Conservation (phyloP, 2,888 invertebrate genomes). For the Diogma glabrata region DNA sequence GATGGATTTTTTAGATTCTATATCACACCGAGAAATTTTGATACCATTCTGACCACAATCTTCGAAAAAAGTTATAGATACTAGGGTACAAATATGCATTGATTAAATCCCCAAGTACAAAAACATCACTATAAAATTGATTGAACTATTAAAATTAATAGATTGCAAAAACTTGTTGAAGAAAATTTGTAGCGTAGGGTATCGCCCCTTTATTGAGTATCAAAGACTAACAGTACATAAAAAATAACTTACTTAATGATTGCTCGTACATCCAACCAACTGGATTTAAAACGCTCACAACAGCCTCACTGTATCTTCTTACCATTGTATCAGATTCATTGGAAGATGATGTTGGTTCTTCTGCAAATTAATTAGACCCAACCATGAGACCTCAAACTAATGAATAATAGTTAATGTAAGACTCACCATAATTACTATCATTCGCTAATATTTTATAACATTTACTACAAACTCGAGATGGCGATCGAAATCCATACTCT, state of each 20-base stretch:
- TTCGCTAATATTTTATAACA: conserved; percentile 40
- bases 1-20: too few species aligned
- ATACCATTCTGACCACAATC: too few species aligned
- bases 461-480: conserved; percentile 61
- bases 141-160: too few species aligned
- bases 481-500: conserved; percentile 53
- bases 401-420: not conserved
- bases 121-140: too few species aligned
- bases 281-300: conserved; percentile 56
- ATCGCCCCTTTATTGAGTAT: too few species aligned
- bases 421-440: not conserved
- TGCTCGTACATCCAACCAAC: conserved; percentile 54
- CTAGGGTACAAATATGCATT: too few species aligned
- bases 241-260: not conserved
- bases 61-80: too few species aligned
- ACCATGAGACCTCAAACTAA: not conserved
- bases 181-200: too few species aligned
- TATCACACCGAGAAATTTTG: too few species aligned
- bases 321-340: conserved; percentile 43
- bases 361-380: not conserved
- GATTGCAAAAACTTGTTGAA: too few species aligned
- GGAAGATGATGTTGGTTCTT: conserved; percentile 14
- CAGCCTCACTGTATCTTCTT: conserved; percentile 56
- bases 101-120: too few species aligned
- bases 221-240: too few species aligned